Conservation (phyloP, 2,797 vertebrate genomes). For the Tragelaphus oryx region DNA sequence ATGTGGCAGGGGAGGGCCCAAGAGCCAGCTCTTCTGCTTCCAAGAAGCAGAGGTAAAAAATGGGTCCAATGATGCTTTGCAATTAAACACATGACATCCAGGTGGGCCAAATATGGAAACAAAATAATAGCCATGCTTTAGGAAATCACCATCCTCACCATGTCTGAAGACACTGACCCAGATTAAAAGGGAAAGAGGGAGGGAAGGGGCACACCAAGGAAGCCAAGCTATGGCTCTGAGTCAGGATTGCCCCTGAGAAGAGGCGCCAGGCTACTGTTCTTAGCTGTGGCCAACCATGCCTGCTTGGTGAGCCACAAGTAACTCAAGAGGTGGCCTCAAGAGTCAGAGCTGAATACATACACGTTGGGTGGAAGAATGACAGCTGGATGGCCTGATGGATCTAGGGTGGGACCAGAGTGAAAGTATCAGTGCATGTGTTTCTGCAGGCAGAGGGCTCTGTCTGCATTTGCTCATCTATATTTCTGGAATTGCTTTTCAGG, state of each 20-base stretch:
- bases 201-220: slow-evolving; percentile 53
- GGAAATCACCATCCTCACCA: slow-evolving; percentile 67
- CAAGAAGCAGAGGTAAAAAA: slow-evolving; percentile 38
- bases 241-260: slow-evolving; percentile 50
- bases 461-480: not conserved
- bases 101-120: slow-evolving; percentile 74
- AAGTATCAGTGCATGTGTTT: not conserved
- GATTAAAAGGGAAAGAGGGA: slow-evolving; percentile 68
- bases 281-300: not conserved
- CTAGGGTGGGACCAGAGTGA: not conserved
- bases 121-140: slow-evolving; percentile 73
- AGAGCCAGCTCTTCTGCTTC: slow-evolving; percentile 46
- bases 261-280: slow-evolving; percentile 49
- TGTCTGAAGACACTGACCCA: slow-evolving; percentile 48
- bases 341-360: not conserved
- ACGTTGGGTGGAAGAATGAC: not conserved
- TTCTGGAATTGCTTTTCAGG: not conserved
- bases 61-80: slow-evolving; percentile 47
- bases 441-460: not conserved
- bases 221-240: not conserved
- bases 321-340: not conserved
- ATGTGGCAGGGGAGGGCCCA: not conserved
- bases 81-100: slow-evolving; percentile 60
- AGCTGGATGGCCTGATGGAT: accelerated
- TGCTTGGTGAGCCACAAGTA: slow-evolving; percentile 35